Base-by-base conservation (phyloP, 1,140 invertebrate genomes). In the Brachionus koreanus region DNA sequence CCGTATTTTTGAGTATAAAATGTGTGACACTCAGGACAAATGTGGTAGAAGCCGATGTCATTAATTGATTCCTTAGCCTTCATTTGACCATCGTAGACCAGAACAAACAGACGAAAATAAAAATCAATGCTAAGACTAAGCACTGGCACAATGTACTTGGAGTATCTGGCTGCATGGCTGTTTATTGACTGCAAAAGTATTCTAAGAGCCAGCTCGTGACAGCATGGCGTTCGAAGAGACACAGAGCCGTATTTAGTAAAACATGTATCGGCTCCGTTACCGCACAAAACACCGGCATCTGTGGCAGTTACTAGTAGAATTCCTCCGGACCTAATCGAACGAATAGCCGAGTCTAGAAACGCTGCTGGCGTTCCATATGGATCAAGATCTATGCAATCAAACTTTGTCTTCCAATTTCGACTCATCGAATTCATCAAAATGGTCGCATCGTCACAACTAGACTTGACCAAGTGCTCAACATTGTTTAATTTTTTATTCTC, bases 271-370 rank as follows among this genome's bases (percentile, higher is more conserved):
- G 94, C 93, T 3, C 92, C 91, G 90, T 98, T 98, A 1, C 98
- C 98, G 84, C 95, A 96, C 61, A 99, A 88, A 10, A 98, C 93
- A 1, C 96, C 97, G 93, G 97, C 96, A 87, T 99, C 98, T 0
- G 98, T 99, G 23, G 95, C 96, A 0, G 98, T 99, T 0, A 99
- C 92, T 83, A 98, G 91, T n/a, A 99, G 88, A 39, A 92, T 84
- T 42, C 90, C 90, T 42, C 87, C 87, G 85, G 87, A 85, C n/a
- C 61, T 35, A 42, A 65, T 35, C 13, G 49, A 49, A 33, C 37
- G 33, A 4, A 72, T 52, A 29, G 46, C 25, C 5, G 33, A 76
- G 29, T 82, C 97, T 0, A 99, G 89, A 89, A 99, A 99, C 67
- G 91, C 92, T 2, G 94, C 92, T 19, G 97, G 94, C 86, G 94